Conservation (phyloP, 2,888 invertebrate genomes). For the Brachypterus glaber region DNA sequence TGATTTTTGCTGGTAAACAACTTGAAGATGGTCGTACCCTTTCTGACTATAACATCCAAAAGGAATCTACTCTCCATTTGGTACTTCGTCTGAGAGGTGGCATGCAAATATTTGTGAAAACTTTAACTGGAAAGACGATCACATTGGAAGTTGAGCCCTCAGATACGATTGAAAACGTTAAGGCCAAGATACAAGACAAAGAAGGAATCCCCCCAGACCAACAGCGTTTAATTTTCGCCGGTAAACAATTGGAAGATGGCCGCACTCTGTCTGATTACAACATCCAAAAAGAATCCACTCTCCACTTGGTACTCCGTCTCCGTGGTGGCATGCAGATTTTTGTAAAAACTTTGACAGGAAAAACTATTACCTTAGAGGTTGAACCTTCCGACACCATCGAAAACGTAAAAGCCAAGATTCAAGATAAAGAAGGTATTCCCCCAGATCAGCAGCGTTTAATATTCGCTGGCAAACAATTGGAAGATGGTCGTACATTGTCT, state of each 20-base stretch:
- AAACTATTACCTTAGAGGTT: too few species aligned
- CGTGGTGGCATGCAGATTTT: conserved; percentile 39
- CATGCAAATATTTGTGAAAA: conserved; percentile 56
- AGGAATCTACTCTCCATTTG: conserved; percentile 88
- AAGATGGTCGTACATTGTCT: too few species aligned
- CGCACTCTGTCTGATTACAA: background rate
- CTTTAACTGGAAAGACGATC: conserved; percentile 48
- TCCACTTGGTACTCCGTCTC: conserved; percentile 47
- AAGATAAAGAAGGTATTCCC: too few species aligned
- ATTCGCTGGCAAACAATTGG: too few species aligned
- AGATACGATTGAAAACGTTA: conserved; percentile 54
- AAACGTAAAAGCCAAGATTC: too few species aligned
- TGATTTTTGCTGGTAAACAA: conserved; percentile 57
- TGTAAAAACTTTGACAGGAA: too few species aligned
- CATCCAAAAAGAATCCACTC: background rate
- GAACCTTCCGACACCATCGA: too few species aligned
- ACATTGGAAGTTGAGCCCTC: conserved; percentile 50
- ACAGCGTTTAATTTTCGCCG: conserved; percentile 22
- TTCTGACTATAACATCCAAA: conserved; percentile 87
- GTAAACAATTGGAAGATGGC: conserved; percentile 39
- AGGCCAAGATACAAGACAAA: conserved; percentile 23
- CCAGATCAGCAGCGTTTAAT: too few species aligned
- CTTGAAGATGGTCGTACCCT: conserved; percentile 81
- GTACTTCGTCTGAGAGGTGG: conserved; percentile 89
- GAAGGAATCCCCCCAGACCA: background rate